Base-by-base conservation (phyloP, 2,888 invertebrate genomes). In the Holacanthella duospinosa region DNA sequence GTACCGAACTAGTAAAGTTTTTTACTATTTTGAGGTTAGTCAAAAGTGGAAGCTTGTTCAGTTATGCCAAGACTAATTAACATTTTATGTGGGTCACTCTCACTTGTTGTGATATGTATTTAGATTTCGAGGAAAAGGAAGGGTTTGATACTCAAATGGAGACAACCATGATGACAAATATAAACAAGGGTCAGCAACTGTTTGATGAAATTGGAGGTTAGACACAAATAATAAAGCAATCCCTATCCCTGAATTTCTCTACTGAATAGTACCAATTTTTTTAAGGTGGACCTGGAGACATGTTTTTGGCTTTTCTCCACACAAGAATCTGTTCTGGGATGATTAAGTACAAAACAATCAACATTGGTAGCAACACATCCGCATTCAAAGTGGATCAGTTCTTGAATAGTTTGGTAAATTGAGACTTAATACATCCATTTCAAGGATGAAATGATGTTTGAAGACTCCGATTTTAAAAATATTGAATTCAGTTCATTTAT, bases 271-370 rank as follows among this genome's bases (percentile, higher is more conserved):
- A n/a, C n/a, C n/a, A n/a, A n/a, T n/a, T n/a, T n/a, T 27, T 43
- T 43, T 2, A 6, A 64, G 63, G 66, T 29, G 67, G 66, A 19
- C 66, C 66, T 16, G 59, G 64, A 12, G 69, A 69, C 16, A 61
- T 66, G 61, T 64, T 64, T 55, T 56, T 68, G 54, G 66, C 66
- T 1, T 68, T 64, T 57, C 27, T 68, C 1, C 65, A 66, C 29
- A 61, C 69, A 1, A 63, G 65, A 59, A 64, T 63, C 43, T 58
- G 60, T 16, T 65, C 67, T 6, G 61, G 43, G 29, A 61, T 65
- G 29, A 56, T 69, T 44, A 61, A 64, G n/a, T 43, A 61, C 27
- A 69, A 66, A 44, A 56, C 67, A 0, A 62, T 65, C 24, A 59
- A 36, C 12, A 69, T 69, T 48, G 69, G 69, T n/a, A 57, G 43